Base-by-base conservation (phyloP, 2,797 vertebrate genomes). In the Phrynocephalus forsythii region DNA sequence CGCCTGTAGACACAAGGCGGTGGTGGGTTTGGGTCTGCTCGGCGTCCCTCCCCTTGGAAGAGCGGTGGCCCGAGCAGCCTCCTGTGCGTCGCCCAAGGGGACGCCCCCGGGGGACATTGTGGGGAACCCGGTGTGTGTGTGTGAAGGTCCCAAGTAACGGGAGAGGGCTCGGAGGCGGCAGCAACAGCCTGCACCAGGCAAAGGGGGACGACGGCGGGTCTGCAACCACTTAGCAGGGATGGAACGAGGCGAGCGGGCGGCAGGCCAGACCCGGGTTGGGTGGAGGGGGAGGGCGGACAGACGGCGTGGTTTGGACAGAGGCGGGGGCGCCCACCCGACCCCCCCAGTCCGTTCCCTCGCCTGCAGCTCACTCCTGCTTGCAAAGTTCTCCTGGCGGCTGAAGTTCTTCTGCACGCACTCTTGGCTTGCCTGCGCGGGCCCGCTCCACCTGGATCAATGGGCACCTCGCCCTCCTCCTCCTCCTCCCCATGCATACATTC, bases 151-250 rank as follows among this genome's bases (percentile, higher is more conserved):
- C 87, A 90, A 79, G 89, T 87, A 88, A 77, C 71, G 90, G 89
- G 89, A 90, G 88, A 80, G 68, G 77, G 22, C 5, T 8, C 18
- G n/a, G 38, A 30, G 16, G 56, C 20, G 69, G 56, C n/a, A 30
- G 79, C 44, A 16, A 16, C n/a, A 48, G 81, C 15, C 18, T 26
- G 30, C 44, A 93, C 91, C 87, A 90, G 91, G 89, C 93, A 85
- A 60, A n/a, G n/a, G 68, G 67, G 44, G 81, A 67, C n/a, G 79
- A 84, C 90, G 86, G 89, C 33, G 87, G 88, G 84, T 87, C 90
- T 91, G 86, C 88, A 89, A 90, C 76, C 71, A 33, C 68, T 86
- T 72, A 92, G 73, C 38, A 50, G 79, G 72, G 89, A 77, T 48
- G 76, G 48, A 66, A 85, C 9, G n/a, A 88, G 88, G 18, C 15